Evolutionary conservation across 2,888 invertebrate genomes (phyloP).

Genomic region (Papilio demoleus): DNA sequence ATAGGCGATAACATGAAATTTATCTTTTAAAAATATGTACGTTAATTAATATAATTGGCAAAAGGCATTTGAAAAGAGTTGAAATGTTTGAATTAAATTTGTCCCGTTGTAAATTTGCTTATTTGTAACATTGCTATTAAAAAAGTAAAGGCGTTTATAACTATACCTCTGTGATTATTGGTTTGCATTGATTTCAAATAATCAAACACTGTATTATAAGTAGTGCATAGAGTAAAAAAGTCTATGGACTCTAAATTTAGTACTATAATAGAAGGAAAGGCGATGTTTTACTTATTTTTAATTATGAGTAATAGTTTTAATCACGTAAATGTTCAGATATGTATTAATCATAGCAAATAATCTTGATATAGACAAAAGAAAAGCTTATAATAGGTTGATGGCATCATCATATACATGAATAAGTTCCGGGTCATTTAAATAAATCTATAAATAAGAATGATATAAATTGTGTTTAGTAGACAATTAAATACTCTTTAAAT

Average conservation of each 20-base stretch:
- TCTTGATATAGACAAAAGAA: neutral
- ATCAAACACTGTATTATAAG: neutral
- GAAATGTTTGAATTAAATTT: neutral
- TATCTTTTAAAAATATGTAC: no score
- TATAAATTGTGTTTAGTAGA: no score
- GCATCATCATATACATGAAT: neutral
- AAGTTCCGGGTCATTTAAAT: no score
- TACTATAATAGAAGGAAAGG: neutral
- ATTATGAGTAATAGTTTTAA: neutral
- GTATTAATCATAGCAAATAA: neutral
- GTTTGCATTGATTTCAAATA: no score
- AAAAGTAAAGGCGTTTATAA: neutral
- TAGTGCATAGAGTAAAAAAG: neutral
- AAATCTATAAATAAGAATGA: no score
- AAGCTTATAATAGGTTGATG: neutral
- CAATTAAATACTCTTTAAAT: no score
- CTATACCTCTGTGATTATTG: no score
- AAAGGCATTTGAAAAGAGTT: no score
- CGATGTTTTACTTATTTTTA: neutral
- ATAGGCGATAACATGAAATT: no score
- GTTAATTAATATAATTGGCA: no score
- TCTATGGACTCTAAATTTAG: neutral
- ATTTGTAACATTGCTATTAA: neutral
- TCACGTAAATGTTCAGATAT: neutral
- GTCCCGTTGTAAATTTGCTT: neutral